Evolutionary conservation across 2,888 invertebrate species (phyloP), one percentile per base, ranked within the genome.

Genomic region (Chrysotoxum bicinctum): DNA sequence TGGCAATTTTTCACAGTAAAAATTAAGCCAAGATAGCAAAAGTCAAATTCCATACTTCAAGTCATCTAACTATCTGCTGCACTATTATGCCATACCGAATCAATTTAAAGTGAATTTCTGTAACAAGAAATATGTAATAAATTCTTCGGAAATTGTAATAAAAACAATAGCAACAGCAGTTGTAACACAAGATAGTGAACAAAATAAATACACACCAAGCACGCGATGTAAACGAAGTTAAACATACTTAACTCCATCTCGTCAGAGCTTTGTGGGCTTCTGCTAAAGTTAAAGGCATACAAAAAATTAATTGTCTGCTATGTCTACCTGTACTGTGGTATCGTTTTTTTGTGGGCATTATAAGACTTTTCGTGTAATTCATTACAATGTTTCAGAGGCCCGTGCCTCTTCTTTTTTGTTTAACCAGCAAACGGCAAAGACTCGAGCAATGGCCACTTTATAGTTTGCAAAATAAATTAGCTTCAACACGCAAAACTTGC

Each of bases 171-270:
- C 60, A 50, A 23, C 26, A 56, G 21, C 37, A 50, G 58, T 21
- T 50, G 26, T 50, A 26, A 16, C n/a, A 23, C 10, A 19, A 43
- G 9, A 43, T 0, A 43, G 19, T 32, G 40, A n/a, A 40, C 26
- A 52, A 45, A 19, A 19, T 19, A 69, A 69, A 56, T 43, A 19
- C 19, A 21, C 19, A 16, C 3, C 12, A 6, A 30, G 19, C 82
- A 82, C 72, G 82, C 82, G 66, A 82, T 78, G 52, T 60, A 73
- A 82, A 43, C 45, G 72, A 54, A 60, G 82, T 78, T 78, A 73
- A 82, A 60, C 21, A 54, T 35, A 58, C 35, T 60, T 70, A 54
- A 45, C 52, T 54, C 45, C 4, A 43, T 26, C 1, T 10, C 16
- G 16, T 37, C 16, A 45, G 21, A 14, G 58, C n/a, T 68, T 40